Evolutionary conservation across 2,797 vertebrate genomes (phyloP).

Genomic region (Tokudaia tokunoshimensis): DNA sequence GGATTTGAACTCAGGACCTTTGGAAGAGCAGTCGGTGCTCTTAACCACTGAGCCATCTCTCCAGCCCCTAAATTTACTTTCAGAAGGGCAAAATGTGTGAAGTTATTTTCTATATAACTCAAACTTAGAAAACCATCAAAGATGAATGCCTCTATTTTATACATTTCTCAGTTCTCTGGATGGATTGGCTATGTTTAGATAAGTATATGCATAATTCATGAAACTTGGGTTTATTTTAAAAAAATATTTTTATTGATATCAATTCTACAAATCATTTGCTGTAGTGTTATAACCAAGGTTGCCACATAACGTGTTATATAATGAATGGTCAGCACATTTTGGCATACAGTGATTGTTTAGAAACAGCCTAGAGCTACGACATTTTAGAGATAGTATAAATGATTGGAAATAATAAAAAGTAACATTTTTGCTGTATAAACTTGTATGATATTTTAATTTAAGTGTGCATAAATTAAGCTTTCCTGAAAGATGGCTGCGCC

Average conservation of each 20-base stretch:
- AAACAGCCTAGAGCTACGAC: neutral
- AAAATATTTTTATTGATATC: constrained; percentile 44
- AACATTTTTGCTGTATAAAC: neutral
- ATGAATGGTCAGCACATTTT: neutral
- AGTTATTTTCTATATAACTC: constrained; percentile 28
- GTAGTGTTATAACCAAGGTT: neutral
- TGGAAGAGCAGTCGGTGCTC: too few species aligned
- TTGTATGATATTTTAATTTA: neutral
- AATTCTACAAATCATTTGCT: neutral
- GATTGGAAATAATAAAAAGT: neutral
- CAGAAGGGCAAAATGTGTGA: constrained; percentile 3
- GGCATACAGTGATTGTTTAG: neutral
- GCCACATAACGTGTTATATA: neutral
- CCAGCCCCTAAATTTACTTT: constrained; percentile 61
- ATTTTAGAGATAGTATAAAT: neutral
- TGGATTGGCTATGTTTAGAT: neutral
- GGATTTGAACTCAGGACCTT: too few species aligned
- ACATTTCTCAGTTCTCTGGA: neutral
- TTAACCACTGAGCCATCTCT: too few species aligned
- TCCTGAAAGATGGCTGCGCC: neutral
- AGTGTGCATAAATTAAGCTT: neutral
- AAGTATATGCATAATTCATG: constrained; percentile 52
- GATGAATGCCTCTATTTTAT: neutral
- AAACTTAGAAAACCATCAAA: constrained; percentile 48
- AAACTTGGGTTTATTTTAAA: neutral